Percentiles rank a stretch among this genome's conserved stretches.
Evolutionary conservation across 2,888 invertebrate species (phyloP).

Genomic region (Tetropium fuscum): DNA sequence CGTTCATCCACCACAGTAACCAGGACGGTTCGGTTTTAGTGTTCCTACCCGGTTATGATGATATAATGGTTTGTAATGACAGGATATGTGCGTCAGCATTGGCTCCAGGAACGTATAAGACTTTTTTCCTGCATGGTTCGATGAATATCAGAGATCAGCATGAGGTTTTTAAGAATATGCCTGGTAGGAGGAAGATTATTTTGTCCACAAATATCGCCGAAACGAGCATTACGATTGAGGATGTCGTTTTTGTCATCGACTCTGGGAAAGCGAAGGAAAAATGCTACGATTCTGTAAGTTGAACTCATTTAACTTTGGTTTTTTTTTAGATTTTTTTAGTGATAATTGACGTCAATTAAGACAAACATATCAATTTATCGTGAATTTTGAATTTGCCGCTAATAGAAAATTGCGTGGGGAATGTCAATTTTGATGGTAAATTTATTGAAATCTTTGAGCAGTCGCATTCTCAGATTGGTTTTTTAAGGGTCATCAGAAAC

Average conservation of each 20-base stretch:
- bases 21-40: constrained; percentile 80
- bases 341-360: too few species aligned
- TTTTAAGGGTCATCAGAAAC: too few species aligned
- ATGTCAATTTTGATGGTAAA: too few species aligned
- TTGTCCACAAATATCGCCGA: constrained; percentile 98
- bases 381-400: too few species aligned
- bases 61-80: constrained; percentile 83
- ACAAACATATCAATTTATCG: too few species aligned
- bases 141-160: constrained; percentile 91
- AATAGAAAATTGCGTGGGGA: too few species aligned
- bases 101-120: constrained; percentile 65
- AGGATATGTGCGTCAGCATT: constrained; percentile 66
- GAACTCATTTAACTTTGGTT: neutral
- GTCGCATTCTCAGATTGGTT: too few species aligned
- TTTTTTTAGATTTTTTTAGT: too few species aligned
- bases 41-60: constrained; percentile 95
- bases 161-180: constrained; percentile 78
- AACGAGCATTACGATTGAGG: constrained; percentile 95
- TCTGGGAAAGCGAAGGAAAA: constrained; percentile 93
- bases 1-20: constrained; percentile 67
- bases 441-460: too few species aligned
- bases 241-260: constrained; percentile 94
- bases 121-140: constrained; percentile 89
- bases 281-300: constrained; percentile 79
- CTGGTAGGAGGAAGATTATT: constrained; percentile 83